phyloP scores from a whole-genome alignment of 2,797 vertebrate genomes.

The Acanthurus tractus region DNA sequence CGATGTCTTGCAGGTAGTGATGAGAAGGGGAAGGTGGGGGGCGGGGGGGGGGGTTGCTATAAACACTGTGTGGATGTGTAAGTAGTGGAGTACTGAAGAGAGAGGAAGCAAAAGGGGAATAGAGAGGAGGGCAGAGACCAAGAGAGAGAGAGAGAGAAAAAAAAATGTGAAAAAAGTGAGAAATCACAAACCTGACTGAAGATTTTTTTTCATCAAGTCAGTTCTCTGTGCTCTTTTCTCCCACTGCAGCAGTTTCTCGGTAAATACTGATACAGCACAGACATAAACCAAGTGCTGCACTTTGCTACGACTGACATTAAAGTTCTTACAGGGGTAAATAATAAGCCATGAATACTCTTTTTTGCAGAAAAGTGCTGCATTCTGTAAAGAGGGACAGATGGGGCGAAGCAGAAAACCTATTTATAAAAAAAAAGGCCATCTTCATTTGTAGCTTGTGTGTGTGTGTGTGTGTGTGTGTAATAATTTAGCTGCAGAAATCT shows the following conservation, averaged over 20 bases:
- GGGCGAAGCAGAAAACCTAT: not conserved
- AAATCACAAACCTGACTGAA: conserved; percentile 50
- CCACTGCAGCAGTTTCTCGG: conserved; percentile 42
- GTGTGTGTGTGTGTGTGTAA: not conserved
- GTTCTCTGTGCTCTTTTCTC: conserved; percentile 45
- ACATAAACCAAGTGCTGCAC: conserved; percentile 29
- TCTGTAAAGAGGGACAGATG: not conserved
- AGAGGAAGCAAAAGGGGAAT: conserved; percentile 24
- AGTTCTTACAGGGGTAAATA: conserved; percentile 31
- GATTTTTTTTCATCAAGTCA: conserved; percentile 27
- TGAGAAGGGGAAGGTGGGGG: too few species aligned
- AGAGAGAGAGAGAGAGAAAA: conserved; percentile 27
- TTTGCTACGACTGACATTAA: conserved; percentile 38
- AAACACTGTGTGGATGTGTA: conserved; percentile 13
- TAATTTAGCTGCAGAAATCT: not conserved
- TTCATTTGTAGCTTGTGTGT: not conserved
- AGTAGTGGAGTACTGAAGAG: conserved; percentile 7
- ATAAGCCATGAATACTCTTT: conserved; percentile 9
- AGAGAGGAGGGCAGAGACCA: conserved; percentile 28
- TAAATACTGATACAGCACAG: conserved; percentile 62
- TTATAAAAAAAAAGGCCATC: not conserved
- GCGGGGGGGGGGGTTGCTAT: conserved; percentile 11
- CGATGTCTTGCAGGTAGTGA: conserved; percentile 48
- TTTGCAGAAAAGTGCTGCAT: conserved; percentile 12
- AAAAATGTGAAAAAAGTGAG: conserved; percentile 38